Evolutionary conservation across 2,888 invertebrate species (phyloP).

Genomic region (Tetanocera ferruginea): DNA sequence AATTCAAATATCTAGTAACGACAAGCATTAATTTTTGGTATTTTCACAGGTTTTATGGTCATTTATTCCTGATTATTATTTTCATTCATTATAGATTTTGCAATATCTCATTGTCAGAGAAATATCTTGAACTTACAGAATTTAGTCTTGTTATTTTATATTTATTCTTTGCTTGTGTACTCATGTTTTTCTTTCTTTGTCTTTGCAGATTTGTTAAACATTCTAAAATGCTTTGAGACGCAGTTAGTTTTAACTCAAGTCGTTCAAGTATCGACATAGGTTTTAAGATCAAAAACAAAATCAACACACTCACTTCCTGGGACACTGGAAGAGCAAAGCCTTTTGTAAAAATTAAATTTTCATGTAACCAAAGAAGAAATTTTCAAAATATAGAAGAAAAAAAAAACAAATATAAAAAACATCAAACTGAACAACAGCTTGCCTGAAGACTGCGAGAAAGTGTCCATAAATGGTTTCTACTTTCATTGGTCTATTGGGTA

Average conservation of each 20-base stretch:
- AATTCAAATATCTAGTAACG: too few relatives aligned
- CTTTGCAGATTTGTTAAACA: constrained; percentile 9
- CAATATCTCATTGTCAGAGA: too few relatives aligned
- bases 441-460: constrained; percentile 50
- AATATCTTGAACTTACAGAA: neutral
- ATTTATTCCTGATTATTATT: neutral
- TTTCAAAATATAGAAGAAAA: neutral
- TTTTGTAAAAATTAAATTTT: neutral
- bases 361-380: neutral
- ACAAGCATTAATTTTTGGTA: neutral
- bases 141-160: too few relatives aligned
- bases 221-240: constrained; percentile 11
- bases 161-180: neutral
- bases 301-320: neutral
- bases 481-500: constrained; percentile 70
- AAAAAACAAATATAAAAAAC: constrained; percentile 7
- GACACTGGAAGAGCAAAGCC: neutral
- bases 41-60: neutral
- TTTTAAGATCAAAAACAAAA: constrained; percentile 1
- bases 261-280: neutral
- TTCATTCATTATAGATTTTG: too few relatives aligned
- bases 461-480: constrained; percentile 71
- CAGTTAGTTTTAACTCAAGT: neutral
- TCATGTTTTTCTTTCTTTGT: neutral
- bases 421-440: constrained; percentile 19